phyloP scores from a whole-genome alignment of 2,113 vertebrate species.

The Callorhinus ursinus region DNA sequence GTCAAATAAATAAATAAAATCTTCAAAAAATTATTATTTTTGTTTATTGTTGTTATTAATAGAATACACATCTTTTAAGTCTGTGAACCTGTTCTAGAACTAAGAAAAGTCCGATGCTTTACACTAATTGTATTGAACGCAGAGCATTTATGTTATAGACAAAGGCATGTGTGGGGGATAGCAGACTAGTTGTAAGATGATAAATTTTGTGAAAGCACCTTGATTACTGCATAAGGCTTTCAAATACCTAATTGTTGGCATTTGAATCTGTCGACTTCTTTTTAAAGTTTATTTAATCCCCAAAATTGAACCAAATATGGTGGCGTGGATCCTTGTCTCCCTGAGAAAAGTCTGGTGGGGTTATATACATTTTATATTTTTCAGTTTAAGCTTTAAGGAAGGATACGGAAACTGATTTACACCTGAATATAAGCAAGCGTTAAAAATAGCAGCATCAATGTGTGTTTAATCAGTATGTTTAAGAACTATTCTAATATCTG shows the following conservation, averaged over 20 bases:
- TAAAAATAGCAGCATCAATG: conserved; percentile 81
- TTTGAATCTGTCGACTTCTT: conserved; percentile 70
- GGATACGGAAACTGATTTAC: conserved; percentile 74
- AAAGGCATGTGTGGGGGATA: neutral
- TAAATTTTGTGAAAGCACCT: conserved; percentile 41
- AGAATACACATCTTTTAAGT: neutral
- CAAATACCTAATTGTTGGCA: conserved; percentile 49
- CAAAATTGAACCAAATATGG: neutral
- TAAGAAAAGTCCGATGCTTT: neutral
- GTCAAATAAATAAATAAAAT: too few species aligned
- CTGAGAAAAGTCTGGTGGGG: neutral
- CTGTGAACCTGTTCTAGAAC: neutral
- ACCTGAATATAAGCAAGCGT: conserved; percentile 52
- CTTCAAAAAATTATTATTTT: neutral
- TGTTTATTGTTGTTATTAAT: neutral
- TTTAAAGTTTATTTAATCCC: conserved; percentile 45
- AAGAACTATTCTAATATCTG: conserved; percentile 80
- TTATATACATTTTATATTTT: conserved; percentile 43
- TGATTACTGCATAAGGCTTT: conserved; percentile 59
- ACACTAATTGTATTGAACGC: neutral
- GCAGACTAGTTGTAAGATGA: neutral
- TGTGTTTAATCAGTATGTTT: conserved; percentile 81
- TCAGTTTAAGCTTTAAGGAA: conserved; percentile 60
- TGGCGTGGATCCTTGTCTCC: neutral
- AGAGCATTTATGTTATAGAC: neutral